Percentiles rank a stretch among this genome's conserved stretches.
These are phyloP conservation scores for Columba guinea DNA, from an alignment of 2,797 vertebrate species.

Conservation along the genomic window DNA sequence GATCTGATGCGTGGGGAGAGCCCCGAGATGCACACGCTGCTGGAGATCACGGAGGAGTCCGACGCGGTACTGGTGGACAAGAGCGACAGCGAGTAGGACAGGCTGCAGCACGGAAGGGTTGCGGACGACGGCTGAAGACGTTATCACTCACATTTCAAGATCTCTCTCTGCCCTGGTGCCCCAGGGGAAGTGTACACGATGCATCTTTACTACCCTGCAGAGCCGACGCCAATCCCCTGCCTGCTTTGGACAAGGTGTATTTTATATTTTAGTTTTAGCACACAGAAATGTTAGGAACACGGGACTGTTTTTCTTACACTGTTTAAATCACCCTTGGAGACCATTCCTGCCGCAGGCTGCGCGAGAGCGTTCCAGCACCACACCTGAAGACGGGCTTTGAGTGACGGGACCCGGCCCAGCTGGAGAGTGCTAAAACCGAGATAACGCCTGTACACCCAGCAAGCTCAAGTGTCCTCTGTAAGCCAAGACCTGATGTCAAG, in stretches of 20 bases:
- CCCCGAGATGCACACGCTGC: constrained; percentile 84
- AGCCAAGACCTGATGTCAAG: background rate
- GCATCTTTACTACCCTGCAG: constrained; percentile 19
- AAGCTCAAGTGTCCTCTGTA: background rate
- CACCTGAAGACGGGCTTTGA: background rate
- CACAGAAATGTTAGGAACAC: constrained; percentile 44
- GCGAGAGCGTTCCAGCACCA: background rate
- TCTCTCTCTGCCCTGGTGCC: constrained; percentile 50
- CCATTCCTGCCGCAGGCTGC: constrained; percentile 40
- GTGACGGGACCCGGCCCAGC: background rate
- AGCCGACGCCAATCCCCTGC: constrained; percentile 9
- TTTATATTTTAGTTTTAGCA: constrained; percentile 66
- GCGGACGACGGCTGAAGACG: constrained; percentile 29
- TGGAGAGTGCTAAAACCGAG: constrained; percentile 16
- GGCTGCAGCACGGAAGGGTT: background rate
- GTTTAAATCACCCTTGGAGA: constrained; percentile 32
- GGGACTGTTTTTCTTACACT: constrained; percentile 58
- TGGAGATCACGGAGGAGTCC: constrained; percentile 89
- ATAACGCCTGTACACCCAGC: background rate
- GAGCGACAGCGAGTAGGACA: constrained; percentile 88
- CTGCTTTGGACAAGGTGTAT: constrained; percentile 60
- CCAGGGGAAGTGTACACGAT: background rate
- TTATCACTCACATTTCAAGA: constrained; percentile 48
- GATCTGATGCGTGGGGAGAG: constrained; percentile 81
- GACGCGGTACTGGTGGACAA: constrained; percentile 87